Conservation (phyloP, 1,140 invertebrate species). For the Catajapyx aquilonaris region DNA sequence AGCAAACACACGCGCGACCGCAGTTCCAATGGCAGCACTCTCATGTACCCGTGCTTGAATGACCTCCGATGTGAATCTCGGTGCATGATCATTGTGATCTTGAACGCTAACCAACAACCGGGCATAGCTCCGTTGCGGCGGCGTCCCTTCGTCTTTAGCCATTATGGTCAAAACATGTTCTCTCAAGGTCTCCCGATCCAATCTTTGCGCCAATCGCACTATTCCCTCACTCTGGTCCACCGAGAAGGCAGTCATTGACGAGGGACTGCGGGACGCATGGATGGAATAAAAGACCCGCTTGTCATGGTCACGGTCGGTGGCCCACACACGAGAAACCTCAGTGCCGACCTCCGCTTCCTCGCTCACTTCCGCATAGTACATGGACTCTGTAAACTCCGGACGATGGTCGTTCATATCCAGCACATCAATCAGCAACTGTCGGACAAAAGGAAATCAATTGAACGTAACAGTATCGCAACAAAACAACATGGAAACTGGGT, state of each 20-base stretch:
- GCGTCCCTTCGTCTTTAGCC: constrained; percentile 72
- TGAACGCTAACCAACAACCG: constrained; percentile 56
- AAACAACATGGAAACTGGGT: not conserved
- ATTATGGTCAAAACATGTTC: constrained; percentile 72
- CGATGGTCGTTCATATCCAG: constrained; percentile 67
- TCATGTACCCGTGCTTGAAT: constrained; percentile 54
- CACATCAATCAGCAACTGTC: constrained; percentile 42
- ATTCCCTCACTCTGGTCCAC: constrained; percentile 56
- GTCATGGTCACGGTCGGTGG: constrained; percentile 46
- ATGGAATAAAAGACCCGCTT: constrained; percentile 52
- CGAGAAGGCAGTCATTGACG: constrained; percentile 52
- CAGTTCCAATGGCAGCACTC: constrained; percentile 45
- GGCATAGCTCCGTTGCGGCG: constrained; percentile 62
- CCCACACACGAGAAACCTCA: constrained; percentile 37
- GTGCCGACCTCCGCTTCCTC: constrained; percentile 41
- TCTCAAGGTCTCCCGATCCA: constrained; percentile 61
- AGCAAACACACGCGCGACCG: constrained; percentile 47
- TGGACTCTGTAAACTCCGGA: constrained; percentile 42
- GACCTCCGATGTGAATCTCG: constrained; percentile 52
- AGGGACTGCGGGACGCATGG: constrained; percentile 46
- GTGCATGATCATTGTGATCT: constrained; percentile 77
- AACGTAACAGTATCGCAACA: not conserved
- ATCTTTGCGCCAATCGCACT: constrained; percentile 38
- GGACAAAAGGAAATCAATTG: constrained; percentile 11
- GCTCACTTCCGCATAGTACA: constrained; percentile 52